Conservation (phyloP, 2,888 invertebrate species). For the Drosophila lutescens region DNA sequence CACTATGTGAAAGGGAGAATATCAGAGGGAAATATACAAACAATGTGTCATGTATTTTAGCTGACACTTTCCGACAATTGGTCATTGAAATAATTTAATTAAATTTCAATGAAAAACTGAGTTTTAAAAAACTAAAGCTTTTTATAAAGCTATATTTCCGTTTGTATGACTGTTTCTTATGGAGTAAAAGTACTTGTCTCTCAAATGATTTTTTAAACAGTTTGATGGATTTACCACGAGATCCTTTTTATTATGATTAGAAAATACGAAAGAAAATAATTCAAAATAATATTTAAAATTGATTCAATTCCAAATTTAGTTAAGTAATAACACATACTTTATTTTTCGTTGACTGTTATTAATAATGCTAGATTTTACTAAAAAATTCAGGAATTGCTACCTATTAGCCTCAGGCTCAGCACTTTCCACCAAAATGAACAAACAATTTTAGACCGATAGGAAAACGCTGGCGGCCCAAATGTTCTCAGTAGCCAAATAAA, state of each 20-base stretch:
- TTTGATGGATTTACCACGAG: no score
- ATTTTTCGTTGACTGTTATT: not conserved
- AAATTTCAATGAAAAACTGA: not conserved
- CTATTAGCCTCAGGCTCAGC: conserved; percentile 45
- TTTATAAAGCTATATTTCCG: not conserved
- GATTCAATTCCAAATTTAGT: not conserved
- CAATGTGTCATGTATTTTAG: conserved; percentile 23
- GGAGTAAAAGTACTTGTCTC: no score
- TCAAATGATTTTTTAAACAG: no score
- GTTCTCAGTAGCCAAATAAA: conserved; percentile 73
- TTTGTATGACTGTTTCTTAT: no score
- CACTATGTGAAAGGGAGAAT: conserved; percentile 17
- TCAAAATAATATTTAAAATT: not conserved
- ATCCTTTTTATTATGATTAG: no score
- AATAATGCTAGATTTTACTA: not conserved
- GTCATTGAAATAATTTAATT: not conserved
- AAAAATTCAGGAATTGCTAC: conserved; percentile 15
- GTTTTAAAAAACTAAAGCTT: not conserved
- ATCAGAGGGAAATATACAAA: not conserved
- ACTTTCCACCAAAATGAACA: conserved; percentile 41
- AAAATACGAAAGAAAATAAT: not conserved
- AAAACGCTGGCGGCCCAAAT: conserved; percentile 26
- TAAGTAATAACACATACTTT: not conserved
- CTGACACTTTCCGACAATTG: not conserved
- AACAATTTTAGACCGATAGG: conserved; percentile 44